Evolutionary conservation across 2,888 invertebrate species (phyloP), one percentile per base, ranked within the genome.

Genomic region (Caenorhabditis sp.): DNA sequence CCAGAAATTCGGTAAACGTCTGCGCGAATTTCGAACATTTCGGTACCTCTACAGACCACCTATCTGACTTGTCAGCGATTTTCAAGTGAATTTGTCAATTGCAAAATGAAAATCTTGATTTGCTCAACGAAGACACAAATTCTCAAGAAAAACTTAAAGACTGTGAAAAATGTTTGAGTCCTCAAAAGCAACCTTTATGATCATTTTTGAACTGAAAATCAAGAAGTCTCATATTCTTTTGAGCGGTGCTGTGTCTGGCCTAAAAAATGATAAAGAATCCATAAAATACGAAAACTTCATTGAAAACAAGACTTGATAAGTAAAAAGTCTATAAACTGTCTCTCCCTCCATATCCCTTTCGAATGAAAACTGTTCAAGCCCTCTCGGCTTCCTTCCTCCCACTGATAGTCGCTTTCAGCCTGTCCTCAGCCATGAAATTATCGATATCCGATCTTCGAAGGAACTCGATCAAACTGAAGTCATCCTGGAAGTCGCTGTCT

Each of bases 401-500:
- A n/a, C 49, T 51, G 12, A 77, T 61, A 0, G 28, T 31, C 5
- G 41, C 51, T 22, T 22, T 35, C 12, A 77, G 68, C 16, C 59
- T 49, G 58, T 80, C 80, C 8, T 16, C 82, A 24, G 76, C 76
- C 26, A 82, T 26, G 14, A 82, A 72, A 2, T 69, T 61, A 47
- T 82, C 82, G 8, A 82, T 61, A 58, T 82, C 82, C 5, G 82
- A 35, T n/a, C 63, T 72, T 44, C 82, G 66, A 35, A 82, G 56
- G 49, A 77, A 82, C 38, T 82, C 82, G 26, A 82, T 82, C 38
- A 82, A 16, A 77, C 82, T 82, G 41, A 82, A 82, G 16, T 82
- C 77, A 47, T 82, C 82, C 24, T 58, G 58, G 59, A 82, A 82
- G 28, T 64, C 70, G 12, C 31, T 66, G 47, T 75, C 64, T 12